These are phyloP conservation scores for Megaceryle alcyon DNA, from an alignment of 2,797 vertebrate genomes.

Conservation along the genomic window DNA sequence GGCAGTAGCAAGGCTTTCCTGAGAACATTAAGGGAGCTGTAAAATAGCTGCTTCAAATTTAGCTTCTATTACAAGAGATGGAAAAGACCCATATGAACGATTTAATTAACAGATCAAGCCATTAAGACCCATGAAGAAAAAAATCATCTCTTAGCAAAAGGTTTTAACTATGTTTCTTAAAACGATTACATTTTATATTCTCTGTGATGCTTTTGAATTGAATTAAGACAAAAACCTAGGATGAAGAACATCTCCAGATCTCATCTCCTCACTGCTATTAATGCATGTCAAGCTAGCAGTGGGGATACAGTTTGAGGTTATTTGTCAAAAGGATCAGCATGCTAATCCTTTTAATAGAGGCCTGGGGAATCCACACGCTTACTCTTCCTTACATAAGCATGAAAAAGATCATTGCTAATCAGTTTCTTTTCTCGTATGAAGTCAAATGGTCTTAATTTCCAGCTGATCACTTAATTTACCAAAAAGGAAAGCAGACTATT, in stretches of 20 bases:
- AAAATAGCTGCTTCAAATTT: conserved; percentile 30
- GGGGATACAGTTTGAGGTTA: background rate
- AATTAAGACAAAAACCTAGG: background rate
- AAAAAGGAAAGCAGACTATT: background rate
- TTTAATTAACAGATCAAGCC: conserved; percentile 14
- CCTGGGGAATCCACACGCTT: background rate
- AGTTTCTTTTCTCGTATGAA: background rate
- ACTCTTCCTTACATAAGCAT: background rate
- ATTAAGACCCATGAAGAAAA: background rate
- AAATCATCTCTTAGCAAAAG: background rate
- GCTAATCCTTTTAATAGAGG: background rate
- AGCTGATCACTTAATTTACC: background rate
- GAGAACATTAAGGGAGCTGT: background rate
- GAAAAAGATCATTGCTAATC: background rate
- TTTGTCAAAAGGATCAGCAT: background rate
- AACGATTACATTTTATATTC: background rate
- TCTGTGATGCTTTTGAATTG: background rate
- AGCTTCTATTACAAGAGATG: background rate
- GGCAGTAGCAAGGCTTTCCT: background rate
- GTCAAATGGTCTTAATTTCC: background rate
- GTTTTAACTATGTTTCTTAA: background rate
- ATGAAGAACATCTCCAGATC: background rate
- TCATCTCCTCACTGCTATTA: background rate
- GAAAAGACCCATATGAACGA: background rate
- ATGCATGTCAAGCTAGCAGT: background rate